Conservation (phyloP, 2,113 vertebrate species). For the Pandion haliaetus region DNA sequence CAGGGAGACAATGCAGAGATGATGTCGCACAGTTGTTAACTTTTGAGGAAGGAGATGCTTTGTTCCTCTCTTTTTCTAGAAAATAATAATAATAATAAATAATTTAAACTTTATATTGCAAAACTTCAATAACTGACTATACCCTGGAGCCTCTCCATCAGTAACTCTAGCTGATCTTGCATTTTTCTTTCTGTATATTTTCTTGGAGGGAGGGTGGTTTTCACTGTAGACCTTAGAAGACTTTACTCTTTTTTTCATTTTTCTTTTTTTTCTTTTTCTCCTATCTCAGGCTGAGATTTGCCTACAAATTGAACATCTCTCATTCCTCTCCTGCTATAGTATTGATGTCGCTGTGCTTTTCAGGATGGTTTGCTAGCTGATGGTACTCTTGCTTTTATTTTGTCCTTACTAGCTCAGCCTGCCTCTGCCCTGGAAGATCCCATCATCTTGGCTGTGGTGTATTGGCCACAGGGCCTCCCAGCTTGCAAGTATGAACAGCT, state of each 20-base stretch:
- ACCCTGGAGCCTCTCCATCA: background rate
- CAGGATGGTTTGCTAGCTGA: background rate
- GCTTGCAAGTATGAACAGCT: background rate
- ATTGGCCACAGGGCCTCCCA: background rate
- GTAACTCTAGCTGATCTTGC: background rate
- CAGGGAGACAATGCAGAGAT: conserved; percentile 11
- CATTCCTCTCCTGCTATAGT: background rate
- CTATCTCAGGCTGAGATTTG: background rate
- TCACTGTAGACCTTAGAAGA: background rate
- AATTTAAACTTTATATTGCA: conserved; percentile 17
- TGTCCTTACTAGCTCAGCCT: background rate
- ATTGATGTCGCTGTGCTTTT: background rate
- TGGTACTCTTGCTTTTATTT: background rate
- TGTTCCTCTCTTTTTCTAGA: background rate
- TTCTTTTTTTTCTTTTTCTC: background rate
- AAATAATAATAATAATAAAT: conserved; percentile 34
- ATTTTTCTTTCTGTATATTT: background rate
- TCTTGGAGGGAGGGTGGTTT: background rate
- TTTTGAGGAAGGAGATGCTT: background rate
- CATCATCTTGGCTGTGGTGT: background rate
- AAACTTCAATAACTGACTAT: background rate
- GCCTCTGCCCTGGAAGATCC: background rate
- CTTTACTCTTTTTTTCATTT: background rate
- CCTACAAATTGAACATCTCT: background rate
- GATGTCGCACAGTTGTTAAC: conserved; percentile 11